These are phyloP conservation scores for Pelvicachromis taeniatus DNA, from an alignment of 2,113 vertebrate species.

Conservation along the genomic window DNA sequence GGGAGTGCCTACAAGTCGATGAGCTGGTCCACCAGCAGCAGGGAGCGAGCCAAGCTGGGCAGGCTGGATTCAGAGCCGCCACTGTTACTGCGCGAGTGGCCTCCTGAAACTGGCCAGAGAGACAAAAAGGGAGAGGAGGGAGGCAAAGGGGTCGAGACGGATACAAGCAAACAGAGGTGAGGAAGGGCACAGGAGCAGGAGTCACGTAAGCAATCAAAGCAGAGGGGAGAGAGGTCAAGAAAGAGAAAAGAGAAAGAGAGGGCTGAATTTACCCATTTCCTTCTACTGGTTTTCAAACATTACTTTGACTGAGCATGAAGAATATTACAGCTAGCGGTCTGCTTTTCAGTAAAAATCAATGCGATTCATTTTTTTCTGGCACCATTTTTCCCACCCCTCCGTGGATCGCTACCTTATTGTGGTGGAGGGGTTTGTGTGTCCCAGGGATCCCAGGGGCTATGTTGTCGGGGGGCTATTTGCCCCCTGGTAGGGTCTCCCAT, in stretches of 20 bases:
- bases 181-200: constrained; percentile 16
- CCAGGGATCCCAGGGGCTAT: too few relatives aligned
- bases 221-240: constrained; percentile 59
- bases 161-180: constrained; percentile 12
- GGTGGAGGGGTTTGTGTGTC: too few relatives aligned
- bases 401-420: too few relatives aligned
- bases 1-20: constrained; percentile 91
- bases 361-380: background rate
- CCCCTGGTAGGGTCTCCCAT: too few relatives aligned
- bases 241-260: constrained; percentile 10
- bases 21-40: constrained; percentile 99
- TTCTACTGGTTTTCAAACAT: constrained; percentile 4
- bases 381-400: background rate
- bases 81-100: constrained; percentile 99
- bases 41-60: constrained; percentile 97
- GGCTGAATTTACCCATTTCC: constrained; percentile 44
- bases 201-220: constrained; percentile 41
- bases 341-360: background rate
- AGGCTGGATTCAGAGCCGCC: constrained; percentile 98
- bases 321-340: background rate
- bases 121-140: background rate
- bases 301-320: background rate
- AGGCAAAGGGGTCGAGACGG: background rate
- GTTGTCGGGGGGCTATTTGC: too few relatives aligned
- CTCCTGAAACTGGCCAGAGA: constrained; percentile 81